Percentiles rank a stretch among this genome's conserved stretches.
phyloP scores from a whole-genome alignment of 2,113 vertebrate genomes.

The Dolichallabes microphthalmus region DNA sequence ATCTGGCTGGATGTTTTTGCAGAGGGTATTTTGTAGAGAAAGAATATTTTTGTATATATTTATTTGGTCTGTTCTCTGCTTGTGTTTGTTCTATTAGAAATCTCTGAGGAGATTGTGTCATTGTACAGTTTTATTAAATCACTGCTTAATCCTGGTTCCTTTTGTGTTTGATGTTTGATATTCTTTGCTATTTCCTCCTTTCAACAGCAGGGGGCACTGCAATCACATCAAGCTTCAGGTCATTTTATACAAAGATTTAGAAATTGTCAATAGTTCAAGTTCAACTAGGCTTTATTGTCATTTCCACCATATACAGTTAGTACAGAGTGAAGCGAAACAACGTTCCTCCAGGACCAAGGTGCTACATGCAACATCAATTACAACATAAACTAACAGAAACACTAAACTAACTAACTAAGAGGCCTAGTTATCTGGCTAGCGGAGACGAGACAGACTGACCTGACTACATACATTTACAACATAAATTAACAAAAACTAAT shows the following conservation, averaged over 20 bases:
- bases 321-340: too few relatives aligned
- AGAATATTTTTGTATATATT: conserved; percentile 50
- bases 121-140: conserved; percentile 31
- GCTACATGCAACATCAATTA: too few relatives aligned
- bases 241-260: background rate
- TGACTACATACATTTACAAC: too few relatives aligned
- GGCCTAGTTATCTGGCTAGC: too few relatives aligned
- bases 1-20: conserved; percentile 40
- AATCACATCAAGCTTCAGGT: background rate
- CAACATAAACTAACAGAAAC: too few relatives aligned
- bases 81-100: conserved; percentile 1
- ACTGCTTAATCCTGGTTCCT: background rate
- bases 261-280: background rate
- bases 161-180: background rate
- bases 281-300: too few relatives aligned
- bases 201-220: background rate
- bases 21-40: conserved; percentile 52
- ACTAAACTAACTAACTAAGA: too few relatives aligned
- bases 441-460: too few relatives aligned
- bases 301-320: too few relatives aligned
- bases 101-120: background rate
- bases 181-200: background rate
- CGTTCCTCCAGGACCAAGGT: too few relatives aligned
- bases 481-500: too few relatives aligned
- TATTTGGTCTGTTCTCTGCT: conserved; percentile 54